Conservation (phyloP, 1,140 invertebrate genomes). For the Ceratitis capitata region DNA sequence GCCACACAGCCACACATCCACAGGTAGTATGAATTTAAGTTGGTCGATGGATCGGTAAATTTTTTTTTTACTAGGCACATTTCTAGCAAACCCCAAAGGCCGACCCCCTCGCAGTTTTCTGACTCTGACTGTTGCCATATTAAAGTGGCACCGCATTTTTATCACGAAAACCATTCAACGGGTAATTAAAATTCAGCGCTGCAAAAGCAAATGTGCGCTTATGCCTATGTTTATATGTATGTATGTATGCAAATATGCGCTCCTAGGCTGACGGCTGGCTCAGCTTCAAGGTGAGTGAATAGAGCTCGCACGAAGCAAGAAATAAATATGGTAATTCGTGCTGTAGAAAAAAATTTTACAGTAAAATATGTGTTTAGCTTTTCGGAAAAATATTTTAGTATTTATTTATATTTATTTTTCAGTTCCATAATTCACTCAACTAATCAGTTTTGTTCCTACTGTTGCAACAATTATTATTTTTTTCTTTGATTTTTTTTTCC, state of each 20-base stretch:
- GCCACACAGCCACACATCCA: neutral
- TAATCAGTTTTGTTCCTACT: neutral
- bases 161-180: conserved; percentile 13
- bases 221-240: neutral
- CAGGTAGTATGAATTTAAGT: neutral
- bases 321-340: neutral
- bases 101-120: neutral
- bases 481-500: neutral
- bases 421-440: conserved; percentile 27
- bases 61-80: no score
- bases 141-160: conserved; percentile 12
- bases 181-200: conserved; percentile 25
- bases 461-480: neutral
- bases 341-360: neutral
- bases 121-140: neutral
- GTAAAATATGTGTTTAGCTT: neutral
- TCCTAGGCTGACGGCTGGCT: no score
- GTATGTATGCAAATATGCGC: no score
- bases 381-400: neutral
- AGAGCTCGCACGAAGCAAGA: neutral
- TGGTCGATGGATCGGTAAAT: conserved; percentile 4
- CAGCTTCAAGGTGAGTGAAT: conserved; percentile 13
- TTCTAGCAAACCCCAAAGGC: neutral
- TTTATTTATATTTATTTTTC: neutral
- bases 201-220: neutral